Percentiles rank a stretch among this genome's conserved stretches.
phyloP scores from a whole-genome alignment of 2,113 vertebrate species.

The Otis tarda region DNA sequence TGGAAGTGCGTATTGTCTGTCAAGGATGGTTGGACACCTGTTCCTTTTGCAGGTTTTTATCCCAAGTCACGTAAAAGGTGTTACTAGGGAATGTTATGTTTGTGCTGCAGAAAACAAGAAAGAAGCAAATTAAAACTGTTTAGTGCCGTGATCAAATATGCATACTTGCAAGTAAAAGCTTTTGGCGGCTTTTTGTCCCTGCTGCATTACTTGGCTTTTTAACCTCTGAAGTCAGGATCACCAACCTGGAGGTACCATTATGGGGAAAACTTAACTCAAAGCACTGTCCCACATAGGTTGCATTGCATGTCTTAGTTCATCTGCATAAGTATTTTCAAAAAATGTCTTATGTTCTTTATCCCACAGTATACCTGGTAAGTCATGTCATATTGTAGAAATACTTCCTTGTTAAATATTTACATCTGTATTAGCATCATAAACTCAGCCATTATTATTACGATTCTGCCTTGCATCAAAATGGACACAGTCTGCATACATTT shows the following conservation, averaged over 20 bases:
- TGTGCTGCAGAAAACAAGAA: neutral
- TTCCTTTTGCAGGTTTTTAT: neutral
- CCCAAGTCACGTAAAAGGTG: neutral
- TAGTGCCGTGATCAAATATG: neutral
- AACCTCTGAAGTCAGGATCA: neutral
- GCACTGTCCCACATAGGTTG: rapidly evolving
- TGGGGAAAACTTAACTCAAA: neutral
- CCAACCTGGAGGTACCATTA: neutral
- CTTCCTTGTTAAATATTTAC: neutral
- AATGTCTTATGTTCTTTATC: neutral
- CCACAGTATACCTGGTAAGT: neutral
- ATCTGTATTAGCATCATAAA: neutral
- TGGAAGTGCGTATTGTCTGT: neutral
- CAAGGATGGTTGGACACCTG: neutral
- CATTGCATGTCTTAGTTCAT: neutral
- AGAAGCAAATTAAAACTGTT: neutral
- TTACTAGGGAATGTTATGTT: neutral
- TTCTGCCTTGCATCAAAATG: neutral
- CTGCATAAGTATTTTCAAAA: neutral
- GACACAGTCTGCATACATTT: neutral
- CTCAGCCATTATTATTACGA: neutral
- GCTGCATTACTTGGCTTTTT: neutral
- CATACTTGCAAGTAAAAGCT: neutral
- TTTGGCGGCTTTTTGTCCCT: neutral
- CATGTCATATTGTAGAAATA: neutral